These are phyloP conservation scores for Alloplasta piceator DNA, from an alignment of 2,888 invertebrate genomes.

Conservation along the genomic window DNA sequence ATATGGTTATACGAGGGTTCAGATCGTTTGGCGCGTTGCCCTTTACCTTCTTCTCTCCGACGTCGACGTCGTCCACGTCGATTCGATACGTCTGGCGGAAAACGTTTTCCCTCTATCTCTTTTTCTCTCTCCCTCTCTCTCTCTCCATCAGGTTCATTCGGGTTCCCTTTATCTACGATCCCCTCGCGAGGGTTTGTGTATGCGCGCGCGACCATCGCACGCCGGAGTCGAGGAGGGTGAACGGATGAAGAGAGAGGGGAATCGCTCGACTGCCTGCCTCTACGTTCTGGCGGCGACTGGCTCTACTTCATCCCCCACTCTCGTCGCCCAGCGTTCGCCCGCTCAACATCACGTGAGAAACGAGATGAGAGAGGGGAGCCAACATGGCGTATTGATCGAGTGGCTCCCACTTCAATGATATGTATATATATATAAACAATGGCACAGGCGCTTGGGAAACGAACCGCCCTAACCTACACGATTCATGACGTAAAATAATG, in stretches of 20 bases:
- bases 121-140: slow-evolving; percentile 41
- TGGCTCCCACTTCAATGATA: slow-evolving; percentile 79
- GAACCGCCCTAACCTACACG: too few relatives aligned
- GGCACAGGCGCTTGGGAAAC: too few relatives aligned
- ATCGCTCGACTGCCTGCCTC: slow-evolving; percentile 53
- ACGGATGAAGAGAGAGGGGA: slow-evolving; percentile 46
- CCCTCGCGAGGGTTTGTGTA: slow-evolving; percentile 64
- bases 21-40: slow-evolving; percentile 66
- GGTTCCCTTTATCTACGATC: slow-evolving; percentile 69
- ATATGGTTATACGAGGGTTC: slow-evolving; percentile 6
- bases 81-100: slow-evolving; percentile 75
- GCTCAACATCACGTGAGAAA: slow-evolving; percentile 26
- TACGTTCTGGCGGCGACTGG: slow-evolving; percentile 50
- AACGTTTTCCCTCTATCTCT: slow-evolving; percentile 67
- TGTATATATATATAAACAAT: not conserved
- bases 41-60: slow-evolving; percentile 67
- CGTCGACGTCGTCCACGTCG: slow-evolving; percentile 71
- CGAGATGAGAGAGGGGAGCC: slow-evolving; percentile 77
- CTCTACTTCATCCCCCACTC: slow-evolving; percentile 33
- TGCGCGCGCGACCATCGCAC: slow-evolving; percentile 44
- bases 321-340: not conserved
- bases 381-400: slow-evolving; percentile 83
- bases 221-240: slow-evolving; percentile 33
- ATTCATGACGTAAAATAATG: too few relatives aligned
- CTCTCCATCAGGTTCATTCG: slow-evolving; percentile 35